Base-by-base conservation (phyloP, 2,888 invertebrate genomes). In the Galerucella pusilla region DNA sequence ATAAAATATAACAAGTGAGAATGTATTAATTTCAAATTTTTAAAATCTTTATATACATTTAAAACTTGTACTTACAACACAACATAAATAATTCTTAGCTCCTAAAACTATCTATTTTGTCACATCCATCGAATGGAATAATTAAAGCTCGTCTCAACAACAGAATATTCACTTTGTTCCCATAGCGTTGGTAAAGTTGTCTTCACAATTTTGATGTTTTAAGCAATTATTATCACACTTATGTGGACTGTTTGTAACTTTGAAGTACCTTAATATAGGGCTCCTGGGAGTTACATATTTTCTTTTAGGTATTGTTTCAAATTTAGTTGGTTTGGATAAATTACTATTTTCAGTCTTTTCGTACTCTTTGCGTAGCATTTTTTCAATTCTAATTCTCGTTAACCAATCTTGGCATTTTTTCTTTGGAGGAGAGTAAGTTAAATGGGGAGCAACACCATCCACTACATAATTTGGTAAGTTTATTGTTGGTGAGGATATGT, bases 401-500 rank as follows among this genome's bases (percentile, higher is more conserved):
- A 95, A 85, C 95, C 95, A 95, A 85, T 95, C 92, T 0, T 92
- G 89, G 78, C 92, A 91, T 68, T 91, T 91, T 77, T 90, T 91
- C 75, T 92, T 92, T 46, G 90, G 90, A 0, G 94, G 94, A 0
- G 94, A 94, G 89, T 92, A 91, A 67, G 91, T 89, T 57, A 94
- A 85, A 85, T 95, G 95, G 0, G 95, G 95, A 0, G 95, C 95
- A 54, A 92, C 92, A 0, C 95, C 95, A 81, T 93, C 92, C 14
- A 92, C 80, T 0, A 94, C 94, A 82, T 90, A 96, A 87, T 96
- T 93, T 0, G 96, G 96, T 76, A 96, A 86, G 85, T 94, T 92
- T 16, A 90, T 89, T 0, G 93, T 93, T 0, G 94, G 93, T 1
- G 93, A 91, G 66, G 88, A 76, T 9, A 68, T 75, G 73, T 74